Evolutionary conservation across 2,797 vertebrate genomes (phyloP).

Genomic region (Arrhamphus sclerolepis): DNA sequence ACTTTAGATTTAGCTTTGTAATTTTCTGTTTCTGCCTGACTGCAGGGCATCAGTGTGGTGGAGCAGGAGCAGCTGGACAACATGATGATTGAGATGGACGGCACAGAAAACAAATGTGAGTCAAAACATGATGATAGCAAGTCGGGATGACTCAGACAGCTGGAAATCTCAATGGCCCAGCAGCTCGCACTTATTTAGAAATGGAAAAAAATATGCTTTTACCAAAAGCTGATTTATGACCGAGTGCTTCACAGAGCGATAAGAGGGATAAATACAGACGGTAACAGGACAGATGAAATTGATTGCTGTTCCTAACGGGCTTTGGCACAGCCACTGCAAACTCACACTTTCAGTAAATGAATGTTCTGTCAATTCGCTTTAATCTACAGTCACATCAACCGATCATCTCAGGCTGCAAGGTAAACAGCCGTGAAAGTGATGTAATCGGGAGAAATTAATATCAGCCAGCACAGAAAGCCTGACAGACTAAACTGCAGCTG

Average conservation of each 20-base stretch:
- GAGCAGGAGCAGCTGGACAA: constrained; percentile 96
- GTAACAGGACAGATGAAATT: constrained; percentile 10
- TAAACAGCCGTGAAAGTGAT: constrained; percentile 12
- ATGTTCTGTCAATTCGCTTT: constrained; percentile 15
- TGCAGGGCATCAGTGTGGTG: constrained; percentile 80
- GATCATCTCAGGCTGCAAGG: constrained; percentile 10
- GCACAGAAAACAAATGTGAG: constrained; percentile 97
- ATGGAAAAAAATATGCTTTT: constrained; percentile 5
- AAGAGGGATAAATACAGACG: constrained; percentile 28
- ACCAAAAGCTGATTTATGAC: constrained; percentile 14
- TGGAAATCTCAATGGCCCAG: constrained; percentile 11
- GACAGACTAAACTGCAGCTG: constrained; percentile 21
- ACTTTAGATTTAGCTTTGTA: neutral
- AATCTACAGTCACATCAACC: constrained; percentile 5
- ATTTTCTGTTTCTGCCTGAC: constrained; percentile 12
- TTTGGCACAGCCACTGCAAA: constrained; percentile 13
- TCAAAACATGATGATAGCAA: constrained; percentile 11
- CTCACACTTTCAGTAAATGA: constrained; percentile 23
- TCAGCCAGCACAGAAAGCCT: neutral
- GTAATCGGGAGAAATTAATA: constrained; percentile 8
- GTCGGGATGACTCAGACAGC: constrained; percentile 14
- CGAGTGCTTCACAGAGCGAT: constrained; percentile 6
- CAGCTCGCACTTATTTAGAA: constrained; percentile 3
- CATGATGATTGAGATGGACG: constrained; percentile 95
- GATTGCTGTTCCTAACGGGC: constrained; percentile 9